These are phyloP conservation scores for Morone saxatilis DNA, from an alignment of 2,113 vertebrate genomes.

Conservation along the genomic window DNA sequence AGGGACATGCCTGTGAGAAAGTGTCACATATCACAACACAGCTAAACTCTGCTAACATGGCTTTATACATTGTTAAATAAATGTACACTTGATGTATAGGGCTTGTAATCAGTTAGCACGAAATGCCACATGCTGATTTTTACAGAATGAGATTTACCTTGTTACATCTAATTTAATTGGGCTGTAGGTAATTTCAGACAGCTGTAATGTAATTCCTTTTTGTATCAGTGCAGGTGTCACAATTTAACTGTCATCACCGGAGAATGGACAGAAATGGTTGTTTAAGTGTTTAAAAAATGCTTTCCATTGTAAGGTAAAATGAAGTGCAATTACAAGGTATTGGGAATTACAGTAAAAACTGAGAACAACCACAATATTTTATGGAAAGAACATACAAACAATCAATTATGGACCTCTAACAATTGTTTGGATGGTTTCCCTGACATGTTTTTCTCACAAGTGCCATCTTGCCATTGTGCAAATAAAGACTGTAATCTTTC, in stretches of 20 bases:
- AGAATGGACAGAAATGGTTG: not conserved
- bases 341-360: not conserved
- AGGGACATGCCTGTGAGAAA: constrained; percentile 18
- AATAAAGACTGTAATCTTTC: constrained; percentile 38
- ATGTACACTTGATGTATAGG: not conserved
- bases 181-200: constrained; percentile 11
- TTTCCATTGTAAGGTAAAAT: not conserved
- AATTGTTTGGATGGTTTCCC: constrained; percentile 5
- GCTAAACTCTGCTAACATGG: not conserved
- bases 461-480: not conserved
- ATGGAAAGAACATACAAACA: not conserved
- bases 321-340: not conserved
- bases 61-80: not conserved
- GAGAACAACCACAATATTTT: not conserved
- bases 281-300: not conserved
- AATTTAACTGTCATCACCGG: not conserved
- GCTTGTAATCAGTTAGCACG: constrained; percentile 7
- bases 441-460: constrained; percentile 4
- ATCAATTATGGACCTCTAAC: constrained; percentile 3
- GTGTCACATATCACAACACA: not conserved
- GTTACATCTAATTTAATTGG: constrained; percentile 15
- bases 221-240: not conserved
- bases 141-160: constrained; percentile 17
- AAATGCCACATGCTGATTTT: constrained; percentile 14
- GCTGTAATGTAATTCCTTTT: constrained; percentile 9